Evolutionary conservation across 2,113 vertebrate species (phyloP), one percentile per base, ranked within the genome.

Genomic region (Lasiurus borealis): DNA sequence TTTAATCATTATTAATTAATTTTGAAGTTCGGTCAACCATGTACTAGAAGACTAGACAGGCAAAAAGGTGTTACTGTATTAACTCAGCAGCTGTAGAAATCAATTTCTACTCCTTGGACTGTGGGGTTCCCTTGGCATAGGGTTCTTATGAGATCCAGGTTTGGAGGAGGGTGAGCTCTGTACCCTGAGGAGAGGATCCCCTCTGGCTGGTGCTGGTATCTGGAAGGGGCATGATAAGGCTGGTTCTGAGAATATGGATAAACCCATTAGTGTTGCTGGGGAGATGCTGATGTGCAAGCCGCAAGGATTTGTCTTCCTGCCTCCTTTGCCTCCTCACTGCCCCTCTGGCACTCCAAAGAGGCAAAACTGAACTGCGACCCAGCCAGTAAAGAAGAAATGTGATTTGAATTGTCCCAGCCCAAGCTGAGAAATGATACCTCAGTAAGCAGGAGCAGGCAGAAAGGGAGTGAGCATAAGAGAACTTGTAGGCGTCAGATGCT

Each of bases 1-100:
- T 82, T 52, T 77, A 91, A 72, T n/a, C 68, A 73, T 46, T 78
- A 64, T 31, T 83, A 73, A 69, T 76, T 82, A 48, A 25, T 90
- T 75, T 75, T 90, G 25, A 68, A 50, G 71, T 88, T 68, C 23
- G 11, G n/a, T 50, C 68, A 93, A 9, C 23, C 12, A 29, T 14
- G 36, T 34, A 6, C n/a, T 52, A 5, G 19, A 86, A 66, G 36
- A 81, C 25, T n/a, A 81, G 27, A 25, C 6, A 80, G 18, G 31
- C 73, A 48, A 68, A 75, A 66, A 7, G 1, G 48, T 10, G 21
- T 18, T 48, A 6, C 8, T 93, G 6, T 40, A 13, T 5, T 73
- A 85, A n/a, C 4, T 12, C 23, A 66, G 27, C 29, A 21, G 75
- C 8, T 3, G 21, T 21, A 68, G 15, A 9, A 73, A 36, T 44